Evolutionary conservation across 2,113 vertebrate genomes (phyloP), one percentile per base, ranked within the genome.

Genomic region (Campylomormyrus numenius): DNA sequence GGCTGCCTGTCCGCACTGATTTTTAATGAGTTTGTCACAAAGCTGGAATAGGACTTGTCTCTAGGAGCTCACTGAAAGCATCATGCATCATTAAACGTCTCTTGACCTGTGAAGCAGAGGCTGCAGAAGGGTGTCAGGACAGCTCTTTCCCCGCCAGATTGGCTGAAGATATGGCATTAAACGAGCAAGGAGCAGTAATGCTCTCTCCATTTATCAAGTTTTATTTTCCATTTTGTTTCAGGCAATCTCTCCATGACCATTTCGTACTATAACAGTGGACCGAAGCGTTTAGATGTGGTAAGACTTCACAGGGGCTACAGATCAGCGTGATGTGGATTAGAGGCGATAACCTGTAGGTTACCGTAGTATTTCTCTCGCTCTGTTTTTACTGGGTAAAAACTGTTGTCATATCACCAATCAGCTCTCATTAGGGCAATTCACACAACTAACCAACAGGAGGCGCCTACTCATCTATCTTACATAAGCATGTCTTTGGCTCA

Each of bases 1-100:
- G 86, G 89, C n/a, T 52, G 56, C 46, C 35, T 27, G 56, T 91
- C 87, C 88, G 88, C 49, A 56, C 87, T 89, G 27, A 66, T 88
- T 90, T 89, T 88, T 92, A 88, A 91, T 90, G 89, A 92, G 88
- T 87, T 53, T 89, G 80, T 88, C 83, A 88, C 58, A 52, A 91
- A 49, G 87, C 48, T 42, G 53, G 66, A 90, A 48, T 39, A 89
- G 42, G 39, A 48, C 48, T 35, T 50, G 3, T 83, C 58, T 88
- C 62, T 7, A 17, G 17, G 10, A 80, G 80, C 11, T 13, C 84
- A 52, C 74, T 39, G 48, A 85, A 31, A 31, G 42, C 17, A 86
- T 87, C 56, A 39, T 86, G 27, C 84, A 74, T 87, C 89, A 87
- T 90, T 90, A 87, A 70, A 70, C 35, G 10, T 46, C 89, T 87